Evolutionary conservation across 2,888 invertebrate genomes (phyloP).

Genomic region (Dasysyrphus tricinctus): DNA sequence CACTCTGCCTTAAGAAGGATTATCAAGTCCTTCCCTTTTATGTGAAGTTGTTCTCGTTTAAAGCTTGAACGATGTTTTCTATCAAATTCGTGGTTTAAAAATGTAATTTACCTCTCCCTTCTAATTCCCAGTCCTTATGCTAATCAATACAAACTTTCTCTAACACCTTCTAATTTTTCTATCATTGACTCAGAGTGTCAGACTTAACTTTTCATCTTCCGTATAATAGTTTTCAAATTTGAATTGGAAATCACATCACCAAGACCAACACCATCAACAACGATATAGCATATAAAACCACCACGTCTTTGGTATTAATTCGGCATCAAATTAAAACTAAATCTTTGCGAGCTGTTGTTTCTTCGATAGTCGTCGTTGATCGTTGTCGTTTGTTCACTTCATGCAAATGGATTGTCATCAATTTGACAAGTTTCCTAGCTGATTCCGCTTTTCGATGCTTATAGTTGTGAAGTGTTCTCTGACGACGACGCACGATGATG

Average conservation of each 20-base stretch:
- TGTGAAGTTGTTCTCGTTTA: too few species aligned
- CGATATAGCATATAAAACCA: constrained; percentile 26
- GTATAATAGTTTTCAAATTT: constrained; percentile 16
- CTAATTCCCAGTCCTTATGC: background rate
- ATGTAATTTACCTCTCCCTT: background rate
- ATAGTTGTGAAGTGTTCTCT: background rate
- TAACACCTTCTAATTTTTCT: background rate
- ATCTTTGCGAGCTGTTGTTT: constrained; percentile 64
- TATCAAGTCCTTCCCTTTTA: too few species aligned
- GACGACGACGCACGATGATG: background rate
- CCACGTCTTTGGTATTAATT: constrained; percentile 68
- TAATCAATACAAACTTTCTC: constrained; percentile 7
- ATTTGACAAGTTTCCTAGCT: constrained; percentile 57
- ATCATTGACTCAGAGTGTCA: background rate
- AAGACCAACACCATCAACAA: constrained; percentile 1
- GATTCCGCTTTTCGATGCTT: constrained; percentile 3
- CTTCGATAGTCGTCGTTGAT: constrained; percentile 8
- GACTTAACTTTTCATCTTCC: constrained; percentile 2
- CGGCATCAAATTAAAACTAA: constrained; percentile 68
- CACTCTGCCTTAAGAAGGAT: too few species aligned
- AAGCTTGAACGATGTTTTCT: background rate
- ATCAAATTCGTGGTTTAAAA: background rate
- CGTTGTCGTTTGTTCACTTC: constrained; percentile 38
- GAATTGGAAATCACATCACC: constrained; percentile 42
- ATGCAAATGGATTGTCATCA: constrained; percentile 72